Conservation (phyloP, 2,888 invertebrate genomes). For the Hyalella azteca region DNA sequence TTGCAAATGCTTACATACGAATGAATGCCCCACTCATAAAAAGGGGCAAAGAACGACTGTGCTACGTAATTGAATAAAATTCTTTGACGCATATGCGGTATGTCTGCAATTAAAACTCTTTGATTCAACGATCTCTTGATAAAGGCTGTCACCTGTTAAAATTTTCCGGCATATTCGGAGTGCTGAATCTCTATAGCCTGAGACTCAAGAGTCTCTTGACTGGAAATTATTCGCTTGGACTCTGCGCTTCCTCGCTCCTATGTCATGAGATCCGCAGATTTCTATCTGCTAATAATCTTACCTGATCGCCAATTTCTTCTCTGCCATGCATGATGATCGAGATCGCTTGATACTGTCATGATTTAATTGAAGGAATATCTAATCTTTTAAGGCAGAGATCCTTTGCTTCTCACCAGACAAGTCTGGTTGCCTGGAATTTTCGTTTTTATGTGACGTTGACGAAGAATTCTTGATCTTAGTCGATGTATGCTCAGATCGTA, state of each 20-base stretch:
- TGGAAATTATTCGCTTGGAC: constrained; percentile 12
- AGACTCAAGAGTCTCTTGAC: neutral
- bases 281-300: constrained; percentile 30
- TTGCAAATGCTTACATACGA: too few species aligned
- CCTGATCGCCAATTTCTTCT: constrained; percentile 19
- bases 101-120: too few species aligned
- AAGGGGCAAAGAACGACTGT: too few species aligned
- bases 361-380: constrained; percentile 26
- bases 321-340: constrained; percentile 32
- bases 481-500: too few species aligned
- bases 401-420: constrained; percentile 9
- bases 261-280: constrained; percentile 4
- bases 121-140: neutral
- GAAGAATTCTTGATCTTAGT: too few species aligned
- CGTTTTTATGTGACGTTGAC: too few species aligned
- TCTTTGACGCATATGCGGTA: too few species aligned
- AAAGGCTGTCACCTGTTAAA: neutral
- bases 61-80: too few species aligned
- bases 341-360: constrained; percentile 24
- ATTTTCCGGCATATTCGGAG: neutral
- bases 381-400: neutral
- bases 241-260: neutral
- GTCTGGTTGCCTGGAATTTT: too few species aligned
- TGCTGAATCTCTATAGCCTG: neutral
- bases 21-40: too few species aligned